phyloP scores from a whole-genome alignment of 2,113 vertebrate genomes.

The Bostrychus sinensis region DNA sequence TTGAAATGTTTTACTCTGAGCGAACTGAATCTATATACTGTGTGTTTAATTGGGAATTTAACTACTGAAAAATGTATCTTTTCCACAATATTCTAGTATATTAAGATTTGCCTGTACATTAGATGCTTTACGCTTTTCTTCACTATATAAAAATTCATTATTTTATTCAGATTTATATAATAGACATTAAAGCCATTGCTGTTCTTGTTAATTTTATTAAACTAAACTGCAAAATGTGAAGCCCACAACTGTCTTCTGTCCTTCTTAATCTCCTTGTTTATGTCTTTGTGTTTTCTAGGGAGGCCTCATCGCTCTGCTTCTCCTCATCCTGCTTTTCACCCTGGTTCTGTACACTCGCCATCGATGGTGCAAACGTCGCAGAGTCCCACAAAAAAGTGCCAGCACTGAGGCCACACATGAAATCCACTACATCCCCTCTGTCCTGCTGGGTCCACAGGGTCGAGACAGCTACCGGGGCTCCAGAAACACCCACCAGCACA shows the following conservation, averaged over 20 bases:
- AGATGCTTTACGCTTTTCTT: no score
- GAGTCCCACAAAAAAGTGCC: slow-evolving; percentile 94
- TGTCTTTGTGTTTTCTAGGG: slow-evolving; percentile 78
- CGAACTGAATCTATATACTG: no score
- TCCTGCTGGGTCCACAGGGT: slow-evolving; percentile 91
- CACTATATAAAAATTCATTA: no score
- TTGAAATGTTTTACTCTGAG: no score
- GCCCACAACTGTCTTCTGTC: not conserved
- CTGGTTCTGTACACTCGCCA: slow-evolving; percentile 93
- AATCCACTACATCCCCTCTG: slow-evolving; percentile 98
- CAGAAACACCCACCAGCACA: slow-evolving; percentile 84
- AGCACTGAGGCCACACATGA: slow-evolving; percentile 97
- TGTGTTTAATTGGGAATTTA: no score
- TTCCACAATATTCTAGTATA: no score
- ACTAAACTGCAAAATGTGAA: no score
- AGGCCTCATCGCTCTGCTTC: slow-evolving; percentile 91
- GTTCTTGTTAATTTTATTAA: not conserved
- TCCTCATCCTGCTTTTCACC: slow-evolving; percentile 93
- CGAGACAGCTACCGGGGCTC: slow-evolving; percentile 89
- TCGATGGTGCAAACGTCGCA: slow-evolving; percentile 92
- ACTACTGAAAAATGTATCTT: no score
- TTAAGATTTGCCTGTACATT: no score
- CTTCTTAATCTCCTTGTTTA: not conserved
- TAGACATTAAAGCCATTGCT: no score
- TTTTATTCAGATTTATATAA: no score